Conservation (phyloP, 2,888 invertebrate genomes). For the Neocrepidodera transversa region DNA sequence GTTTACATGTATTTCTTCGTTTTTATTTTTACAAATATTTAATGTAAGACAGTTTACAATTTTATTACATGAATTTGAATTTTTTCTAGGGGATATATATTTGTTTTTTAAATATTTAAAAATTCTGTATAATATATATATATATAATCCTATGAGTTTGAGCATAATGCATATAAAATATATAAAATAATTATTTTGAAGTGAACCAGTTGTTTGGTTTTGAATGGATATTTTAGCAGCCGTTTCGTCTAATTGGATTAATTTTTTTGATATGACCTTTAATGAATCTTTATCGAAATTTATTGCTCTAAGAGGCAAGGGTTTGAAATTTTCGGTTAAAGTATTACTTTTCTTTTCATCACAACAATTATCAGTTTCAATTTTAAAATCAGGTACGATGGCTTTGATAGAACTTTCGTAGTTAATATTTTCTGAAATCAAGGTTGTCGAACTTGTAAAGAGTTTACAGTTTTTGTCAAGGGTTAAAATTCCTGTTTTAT, state of each 20-base stretch:
- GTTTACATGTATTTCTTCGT: neutral
- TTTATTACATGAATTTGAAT: neutral
- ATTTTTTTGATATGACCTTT: slow-evolving; percentile 8
- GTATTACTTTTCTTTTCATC: neutral
- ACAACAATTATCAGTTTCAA: slow-evolving; percentile 10
- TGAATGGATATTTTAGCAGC: neutral
- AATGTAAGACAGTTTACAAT: slow-evolving; percentile 3
- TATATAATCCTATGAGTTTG: neutral
- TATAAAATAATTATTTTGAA: neutral
- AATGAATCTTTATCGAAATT: slow-evolving; percentile 13
- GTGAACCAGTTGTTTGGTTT: neutral
- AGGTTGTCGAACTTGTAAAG: too few species aligned
- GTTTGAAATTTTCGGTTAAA: slow-evolving; percentile 3
- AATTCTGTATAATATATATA: neutral
- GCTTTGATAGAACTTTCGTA: slow-evolving; percentile 7
- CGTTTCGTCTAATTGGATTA: slow-evolving; percentile 6
- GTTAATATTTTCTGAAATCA: slow-evolving; percentile 1
- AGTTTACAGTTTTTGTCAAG: neutral
- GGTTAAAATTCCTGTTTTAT: slow-evolving; percentile 1
- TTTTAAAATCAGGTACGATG: slow-evolving; percentile 12
- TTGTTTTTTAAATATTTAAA: too few species aligned
- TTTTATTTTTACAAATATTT: slow-evolving; percentile 17
- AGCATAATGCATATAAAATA: neutral
- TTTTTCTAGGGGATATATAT: neutral
- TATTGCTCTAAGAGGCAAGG: slow-evolving; percentile 1